These are phyloP conservation scores for Lophochroa leadbeateri DNA, from an alignment of 2,113 vertebrate species.

Conservation along the genomic window DNA sequence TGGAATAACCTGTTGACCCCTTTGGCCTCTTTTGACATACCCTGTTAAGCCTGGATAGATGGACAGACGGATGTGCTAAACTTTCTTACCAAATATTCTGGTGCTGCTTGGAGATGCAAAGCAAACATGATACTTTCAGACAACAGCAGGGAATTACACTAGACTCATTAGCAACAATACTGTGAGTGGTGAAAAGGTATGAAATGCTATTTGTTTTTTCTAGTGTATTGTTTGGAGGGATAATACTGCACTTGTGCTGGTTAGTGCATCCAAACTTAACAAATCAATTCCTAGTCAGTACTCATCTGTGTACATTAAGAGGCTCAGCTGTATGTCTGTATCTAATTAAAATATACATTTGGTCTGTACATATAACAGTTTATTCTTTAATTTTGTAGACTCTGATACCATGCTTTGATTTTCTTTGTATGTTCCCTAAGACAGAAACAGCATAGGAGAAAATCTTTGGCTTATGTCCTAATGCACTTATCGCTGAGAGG, in stretches of 20 bases:
- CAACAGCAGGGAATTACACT: constrained; percentile 72
- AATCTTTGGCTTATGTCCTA: background rate
- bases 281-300: background rate
- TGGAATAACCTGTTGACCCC: background rate
- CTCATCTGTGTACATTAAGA: background rate
- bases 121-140: constrained; percentile 75
- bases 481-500: background rate
- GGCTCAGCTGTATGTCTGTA: background rate
- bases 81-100: constrained; percentile 78
- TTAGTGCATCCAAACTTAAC: background rate
- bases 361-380: background rate
- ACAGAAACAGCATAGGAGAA: background rate
- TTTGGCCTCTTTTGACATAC: background rate
- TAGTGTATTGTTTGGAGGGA: background rate
- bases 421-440: background rate
- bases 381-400: background rate
- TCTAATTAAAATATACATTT: background rate
- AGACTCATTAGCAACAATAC: background rate
- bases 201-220: background rate
- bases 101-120: constrained; percentile 81
- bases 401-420: background rate
- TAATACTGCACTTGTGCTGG: background rate
- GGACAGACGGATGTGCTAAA: background rate
- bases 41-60: background rate
- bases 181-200: background rate